These are phyloP conservation scores for Megaleporinus macrocephalus DNA, from an alignment of 2,113 vertebrate species.

Conservation along the genomic window DNA sequence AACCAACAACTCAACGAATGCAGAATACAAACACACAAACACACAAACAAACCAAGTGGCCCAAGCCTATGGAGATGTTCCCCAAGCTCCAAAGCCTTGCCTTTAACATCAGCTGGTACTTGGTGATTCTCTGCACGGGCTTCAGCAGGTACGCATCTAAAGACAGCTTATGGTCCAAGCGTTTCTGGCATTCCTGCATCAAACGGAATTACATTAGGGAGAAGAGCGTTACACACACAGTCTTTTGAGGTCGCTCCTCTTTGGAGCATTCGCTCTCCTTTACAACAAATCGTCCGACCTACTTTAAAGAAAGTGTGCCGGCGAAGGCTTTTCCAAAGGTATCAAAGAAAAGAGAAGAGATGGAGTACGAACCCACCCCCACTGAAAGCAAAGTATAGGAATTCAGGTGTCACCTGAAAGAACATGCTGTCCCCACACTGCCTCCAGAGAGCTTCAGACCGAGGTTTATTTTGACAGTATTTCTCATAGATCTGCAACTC, in stretches of 20 bases:
- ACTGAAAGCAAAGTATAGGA: not conserved
- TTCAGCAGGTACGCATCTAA: constrained; percentile 91
- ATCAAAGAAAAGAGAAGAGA: not conserved
- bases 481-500: constrained; percentile 95
- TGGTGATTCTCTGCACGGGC: constrained; percentile 92
- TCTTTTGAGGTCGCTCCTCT: too few relatives aligned
- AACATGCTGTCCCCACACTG: constrained; percentile 92
- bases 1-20: not conserved
- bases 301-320: not conserved
- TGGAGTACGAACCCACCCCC: not conserved
- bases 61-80: not conserved
- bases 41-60: not conserved
- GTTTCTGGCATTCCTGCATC: constrained; percentile 85
- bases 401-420: constrained; percentile 81
- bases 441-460: constrained; percentile 92
- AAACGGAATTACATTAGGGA: constrained; percentile 22
- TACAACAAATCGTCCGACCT: not conserved
- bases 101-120: constrained; percentile 91
- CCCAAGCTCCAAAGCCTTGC: constrained; percentile 55
- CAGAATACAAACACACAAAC: not conserved
- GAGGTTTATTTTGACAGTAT: constrained; percentile 94
- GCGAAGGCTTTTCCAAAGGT: not conserved
- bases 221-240: not conserved
- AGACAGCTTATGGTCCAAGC: constrained; percentile 90
- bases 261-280: not conserved